Base-by-base conservation (phyloP, 2,888 invertebrate genomes). In the Yponomeuta cagnagella region DNA sequence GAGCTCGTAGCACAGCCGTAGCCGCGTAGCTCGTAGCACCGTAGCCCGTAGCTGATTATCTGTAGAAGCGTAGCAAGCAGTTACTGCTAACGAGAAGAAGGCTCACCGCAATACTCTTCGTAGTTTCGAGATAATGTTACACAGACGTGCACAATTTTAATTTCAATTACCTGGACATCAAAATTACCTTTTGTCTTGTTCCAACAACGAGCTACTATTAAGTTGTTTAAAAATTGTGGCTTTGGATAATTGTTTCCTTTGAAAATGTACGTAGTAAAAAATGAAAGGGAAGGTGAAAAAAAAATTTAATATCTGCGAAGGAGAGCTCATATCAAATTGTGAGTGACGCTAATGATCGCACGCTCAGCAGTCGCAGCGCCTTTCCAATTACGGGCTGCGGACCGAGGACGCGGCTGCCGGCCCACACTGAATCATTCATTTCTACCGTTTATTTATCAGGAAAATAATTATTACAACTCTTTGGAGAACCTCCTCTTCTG, bases 281-380 rank as follows among this genome's bases (percentile, higher is more conserved):
- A 63, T 23, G 31, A 48, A 52, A 68, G 48, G 9, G 23, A 52
- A 69, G 8, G 31, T 69, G 23, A 65, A 48, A 70, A 65, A 48
- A 70, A 48, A 52, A 70, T 64, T 71, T n/a, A 52, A 71, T 68
- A 69, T 63, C 37, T 48, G 52, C 43, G 31, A 23, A 65, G 70
- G 33, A 68, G 76, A 74, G 75, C 68, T 77, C 79, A 78, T 81
- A 81, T 80, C 79, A 87, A 86, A 86, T 86, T 83, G 84, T 90
- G 90, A 91, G 88, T 90, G 90, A 90, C 91, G 85, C 88, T 92
- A 91, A 92, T 90, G 90, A 90, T 86, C 87, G 85, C 84, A 82
- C 84, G 85, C 78, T 84, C 85, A 82, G 72, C 72, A 72, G 52
- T 71, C 82, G 82, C 82, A 81, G 80, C 81, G 77, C 82, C 87